phyloP scores from a whole-genome alignment of 1,140 invertebrate species.

The Melipona quadrifasciata region DNA sequence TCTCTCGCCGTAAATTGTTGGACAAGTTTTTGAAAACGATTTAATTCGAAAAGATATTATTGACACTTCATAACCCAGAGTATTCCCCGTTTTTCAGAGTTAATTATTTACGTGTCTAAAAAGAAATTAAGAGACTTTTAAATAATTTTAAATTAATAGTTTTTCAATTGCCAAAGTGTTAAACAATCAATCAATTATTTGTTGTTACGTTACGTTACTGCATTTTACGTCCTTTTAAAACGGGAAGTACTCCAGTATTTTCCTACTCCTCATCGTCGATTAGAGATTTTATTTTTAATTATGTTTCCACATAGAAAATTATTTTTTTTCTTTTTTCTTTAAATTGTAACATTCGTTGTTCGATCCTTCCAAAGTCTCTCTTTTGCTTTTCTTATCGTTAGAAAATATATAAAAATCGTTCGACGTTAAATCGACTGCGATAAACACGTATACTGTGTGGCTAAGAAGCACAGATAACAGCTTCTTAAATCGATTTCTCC shows the following conservation, averaged over 20 bases:
- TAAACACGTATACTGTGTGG: neutral
- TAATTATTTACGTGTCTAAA: no score
- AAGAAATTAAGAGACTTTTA: no score
- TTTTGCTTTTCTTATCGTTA: conserved; percentile 18
- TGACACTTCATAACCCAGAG: neutral
- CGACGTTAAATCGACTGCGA: conserved; percentile 26
- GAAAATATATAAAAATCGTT: conserved; percentile 47
- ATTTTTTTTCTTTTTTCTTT: conserved; percentile 7
- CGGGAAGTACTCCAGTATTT: neutral
- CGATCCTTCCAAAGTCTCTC: conserved; percentile 13
- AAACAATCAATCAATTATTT: neutral
- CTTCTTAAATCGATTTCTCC: neutral
- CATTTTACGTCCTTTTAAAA: neutral
- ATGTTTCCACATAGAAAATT: conserved; percentile 27
- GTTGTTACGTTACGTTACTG: neutral
- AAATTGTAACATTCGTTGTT: conserved; percentile 48
- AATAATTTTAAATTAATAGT: neutral
- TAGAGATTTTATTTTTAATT: neutral
- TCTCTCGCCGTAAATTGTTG: neutral
- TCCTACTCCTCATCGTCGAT: neutral
- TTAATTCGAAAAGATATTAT: neutral
- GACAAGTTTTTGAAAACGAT: neutral
- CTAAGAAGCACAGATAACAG: neutral
- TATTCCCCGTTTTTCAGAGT: neutral
- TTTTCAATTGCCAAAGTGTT: neutral